Percentiles rank a stretch among this genome's conserved stretches.
These are phyloP conservation scores for Calidris pugnax DNA, from an alignment of 2,113 vertebrate genomes.

Conservation along the genomic window DNA sequence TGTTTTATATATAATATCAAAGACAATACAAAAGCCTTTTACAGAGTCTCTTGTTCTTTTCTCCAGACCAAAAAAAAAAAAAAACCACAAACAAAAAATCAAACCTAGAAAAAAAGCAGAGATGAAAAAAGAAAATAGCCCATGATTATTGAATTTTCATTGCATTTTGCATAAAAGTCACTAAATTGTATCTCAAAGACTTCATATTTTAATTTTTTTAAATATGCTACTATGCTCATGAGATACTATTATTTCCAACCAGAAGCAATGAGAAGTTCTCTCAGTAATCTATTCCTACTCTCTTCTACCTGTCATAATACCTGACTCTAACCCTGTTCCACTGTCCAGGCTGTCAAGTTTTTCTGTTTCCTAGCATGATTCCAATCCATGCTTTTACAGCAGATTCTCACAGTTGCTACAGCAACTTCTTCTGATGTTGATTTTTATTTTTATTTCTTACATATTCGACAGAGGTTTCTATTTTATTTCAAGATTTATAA, in stretches of 20 bases:
- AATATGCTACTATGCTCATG: not conserved
- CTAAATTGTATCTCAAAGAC: not conserved
- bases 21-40: not conserved
- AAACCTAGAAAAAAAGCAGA: too few species aligned
- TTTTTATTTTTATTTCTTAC: not conserved
- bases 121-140: too few species aligned
- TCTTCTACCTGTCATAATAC: not conserved
- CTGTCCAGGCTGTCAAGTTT: not conserved
- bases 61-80: fast-evolving
- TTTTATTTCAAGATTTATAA: not conserved
- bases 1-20: not conserved
- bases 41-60: not conserved
- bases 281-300: not conserved
- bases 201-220: not conserved
- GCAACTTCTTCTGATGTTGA: not conserved
- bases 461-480: not conserved
- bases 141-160: not conserved
- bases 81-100: too few species aligned
- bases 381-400: not conserved
- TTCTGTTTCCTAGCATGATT: not conserved
- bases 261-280: not conserved
- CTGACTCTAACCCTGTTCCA: not conserved
- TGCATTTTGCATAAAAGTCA: not conserved
- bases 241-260: not conserved
- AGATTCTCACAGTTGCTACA: not conserved